Evolutionary conservation across 92 coral and sea anemone genomes (phyloP).

Genomic region (Parazoanthus swiftii): DNA sequence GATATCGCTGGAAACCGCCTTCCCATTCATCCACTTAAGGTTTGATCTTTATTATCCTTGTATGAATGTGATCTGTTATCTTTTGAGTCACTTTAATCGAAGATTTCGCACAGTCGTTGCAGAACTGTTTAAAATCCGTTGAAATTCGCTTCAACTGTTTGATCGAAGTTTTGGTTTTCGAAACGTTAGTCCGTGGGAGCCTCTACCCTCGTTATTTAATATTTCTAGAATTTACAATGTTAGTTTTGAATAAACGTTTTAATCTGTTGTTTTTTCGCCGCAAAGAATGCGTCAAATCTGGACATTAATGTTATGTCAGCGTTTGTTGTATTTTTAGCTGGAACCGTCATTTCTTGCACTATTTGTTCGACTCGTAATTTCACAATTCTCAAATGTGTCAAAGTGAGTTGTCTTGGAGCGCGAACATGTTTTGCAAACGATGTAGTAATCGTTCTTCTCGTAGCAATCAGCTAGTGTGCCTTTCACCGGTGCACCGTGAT

Average conservation of each 20-base stretch:
- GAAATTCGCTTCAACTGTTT: conserved; percentile 1
- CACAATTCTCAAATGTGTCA: background rate
- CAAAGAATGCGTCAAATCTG: background rate
- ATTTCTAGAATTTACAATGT: background rate
- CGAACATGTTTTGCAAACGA: background rate
- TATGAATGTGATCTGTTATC: conserved; percentile 7
- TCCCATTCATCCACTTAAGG: background rate
- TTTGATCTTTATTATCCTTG: background rate
- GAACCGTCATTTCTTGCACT: background rate
- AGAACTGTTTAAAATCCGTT: background rate
- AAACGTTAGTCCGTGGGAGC: background rate
- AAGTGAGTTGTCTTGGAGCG: background rate
- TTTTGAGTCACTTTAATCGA: background rate
- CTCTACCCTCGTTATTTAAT: background rate
- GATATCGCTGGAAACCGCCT: background rate
- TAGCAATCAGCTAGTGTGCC: background rate
- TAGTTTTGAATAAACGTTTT: background rate
- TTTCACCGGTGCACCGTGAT: background rate
- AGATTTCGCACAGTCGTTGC: background rate
- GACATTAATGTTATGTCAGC: background rate
- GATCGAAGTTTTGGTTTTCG: background rate
- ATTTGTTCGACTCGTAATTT: background rate
- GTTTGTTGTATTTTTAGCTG: background rate
- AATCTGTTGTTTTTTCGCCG: background rate
- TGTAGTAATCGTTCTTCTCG: background rate